A percentile compares a stretch with the other conserved stretches of the same genome.
phyloP scores from a whole-genome alignment of 2,888 invertebrate genomes.

The Macrosoma leucophasiata region DNA sequence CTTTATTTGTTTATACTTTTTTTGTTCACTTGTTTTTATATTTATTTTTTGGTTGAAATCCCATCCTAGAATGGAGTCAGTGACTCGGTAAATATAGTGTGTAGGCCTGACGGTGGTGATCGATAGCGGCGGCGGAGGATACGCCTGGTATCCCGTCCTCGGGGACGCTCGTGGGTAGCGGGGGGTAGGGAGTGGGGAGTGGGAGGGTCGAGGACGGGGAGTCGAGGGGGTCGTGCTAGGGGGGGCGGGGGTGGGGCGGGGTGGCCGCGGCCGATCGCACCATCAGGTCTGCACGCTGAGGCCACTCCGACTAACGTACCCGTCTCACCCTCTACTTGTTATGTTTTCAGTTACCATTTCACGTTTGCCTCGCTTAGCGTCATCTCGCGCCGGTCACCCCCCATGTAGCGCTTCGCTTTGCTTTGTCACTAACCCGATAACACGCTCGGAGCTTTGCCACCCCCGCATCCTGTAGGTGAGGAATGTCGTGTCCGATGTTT shows the following conservation, averaged over 20 bases:
- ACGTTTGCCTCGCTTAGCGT: slow-evolving; percentile 56
- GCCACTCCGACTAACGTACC: slow-evolving; percentile 59
- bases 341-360: slow-evolving; percentile 53
- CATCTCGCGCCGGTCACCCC: slow-evolving; percentile 47
- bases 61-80: slow-evolving; percentile 68
- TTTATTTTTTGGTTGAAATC: slow-evolving; percentile 53
- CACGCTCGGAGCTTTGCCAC: slow-evolving; percentile 47
- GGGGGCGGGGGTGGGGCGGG: slow-evolving; percentile 24
- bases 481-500: slow-evolving; percentile 28
- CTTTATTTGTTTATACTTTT: slow-evolving; percentile 22
- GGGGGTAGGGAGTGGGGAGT: background rate
- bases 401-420: slow-evolving; percentile 51
- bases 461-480: slow-evolving; percentile 31
- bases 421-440: slow-evolving; percentile 51
- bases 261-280: slow-evolving; percentile 46
- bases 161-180: background rate
- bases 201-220: background rate
- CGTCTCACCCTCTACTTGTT: slow-evolving; percentile 42
- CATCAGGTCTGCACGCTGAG: slow-evolving; percentile 64
- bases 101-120: slow-evolving; percentile 70
- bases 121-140: slow-evolving; percentile 44
- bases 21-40: slow-evolving; percentile 38
- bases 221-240: slow-evolving; percentile 2
- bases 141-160: slow-evolving; percentile 4
- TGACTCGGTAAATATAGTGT: slow-evolving; percentile 72